Conservation (phyloP, 1,140 invertebrate species). For the Odontomachus brunneus region DNA sequence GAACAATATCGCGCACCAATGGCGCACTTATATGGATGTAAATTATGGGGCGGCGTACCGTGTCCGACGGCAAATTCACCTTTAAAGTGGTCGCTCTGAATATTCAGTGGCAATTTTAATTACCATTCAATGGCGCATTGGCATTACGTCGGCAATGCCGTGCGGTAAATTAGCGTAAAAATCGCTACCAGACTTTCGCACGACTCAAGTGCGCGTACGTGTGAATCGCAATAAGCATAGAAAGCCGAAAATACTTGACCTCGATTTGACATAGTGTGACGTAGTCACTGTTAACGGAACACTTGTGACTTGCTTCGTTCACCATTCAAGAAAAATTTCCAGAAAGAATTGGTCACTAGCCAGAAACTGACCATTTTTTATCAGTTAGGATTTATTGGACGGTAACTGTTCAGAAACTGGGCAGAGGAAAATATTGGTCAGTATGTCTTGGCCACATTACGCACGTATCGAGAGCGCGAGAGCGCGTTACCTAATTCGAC, state of each 20-base stretch:
- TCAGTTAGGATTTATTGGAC: too few relatives aligned
- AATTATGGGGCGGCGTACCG: conserved; percentile 50
- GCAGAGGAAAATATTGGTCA: too few relatives aligned
- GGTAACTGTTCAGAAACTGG: too few relatives aligned
- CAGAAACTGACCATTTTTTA: too few relatives aligned
- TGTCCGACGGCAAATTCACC: conserved; percentile 54
- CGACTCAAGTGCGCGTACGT: conserved; percentile 9
- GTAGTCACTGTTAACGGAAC: not conserved
- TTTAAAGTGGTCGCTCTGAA: conserved; percentile 54
- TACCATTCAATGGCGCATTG: conserved; percentile 53
- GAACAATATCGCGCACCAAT: conserved; percentile 36
- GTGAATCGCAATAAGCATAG: conserved; percentile 1
- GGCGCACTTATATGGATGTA: conserved; percentile 37
- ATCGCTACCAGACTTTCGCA: conserved; percentile 39
- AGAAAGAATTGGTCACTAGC: too few relatives aligned
- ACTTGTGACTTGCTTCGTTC: not conserved
- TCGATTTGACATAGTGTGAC: not conserved
- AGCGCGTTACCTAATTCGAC: too few relatives aligned
- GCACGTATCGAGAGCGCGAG: too few relatives aligned
- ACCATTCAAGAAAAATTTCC: too few relatives aligned
- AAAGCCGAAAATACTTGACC: conserved; percentile 4
- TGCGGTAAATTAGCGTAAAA: conserved; percentile 48
- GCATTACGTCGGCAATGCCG: conserved; percentile 25
- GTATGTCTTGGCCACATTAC: too few relatives aligned
- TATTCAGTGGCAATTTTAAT: conserved; percentile 58